A percentile compares a stretch with the other conserved stretches of the same genome.
Evolutionary conservation across 2,888 invertebrate species (phyloP).

Genomic region (Drosophila paranaensis): DNA sequence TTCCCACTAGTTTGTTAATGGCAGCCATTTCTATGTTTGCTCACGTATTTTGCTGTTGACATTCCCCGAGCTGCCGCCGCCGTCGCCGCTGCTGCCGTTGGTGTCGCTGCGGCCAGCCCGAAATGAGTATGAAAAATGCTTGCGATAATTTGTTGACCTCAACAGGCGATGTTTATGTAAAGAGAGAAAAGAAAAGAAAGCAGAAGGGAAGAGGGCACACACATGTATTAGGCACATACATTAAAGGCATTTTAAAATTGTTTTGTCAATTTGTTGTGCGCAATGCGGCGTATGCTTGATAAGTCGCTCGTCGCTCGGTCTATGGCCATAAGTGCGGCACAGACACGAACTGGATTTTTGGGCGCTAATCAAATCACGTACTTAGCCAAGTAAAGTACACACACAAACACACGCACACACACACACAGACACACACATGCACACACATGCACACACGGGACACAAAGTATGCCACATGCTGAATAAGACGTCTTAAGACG

Average conservation of each 20-base stretch:
- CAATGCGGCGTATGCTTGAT: slow-evolving; percentile 64
- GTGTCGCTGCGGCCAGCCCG: slow-evolving; percentile 31
- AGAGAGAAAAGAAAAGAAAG: neutral
- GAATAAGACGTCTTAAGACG: slow-evolving; percentile 43
- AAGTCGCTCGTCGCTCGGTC: slow-evolving; percentile 42
- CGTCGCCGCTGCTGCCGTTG: neutral
- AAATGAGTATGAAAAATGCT: slow-evolving; percentile 70
- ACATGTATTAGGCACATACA: slow-evolving; percentile 3
- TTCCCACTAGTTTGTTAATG: slow-evolving; percentile 69
- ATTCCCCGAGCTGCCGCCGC: slow-evolving; percentile 47
- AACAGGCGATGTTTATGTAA: slow-evolving; percentile 59
- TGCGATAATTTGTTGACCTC: slow-evolving; percentile 76
- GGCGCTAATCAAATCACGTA: slow-evolving; percentile 79
- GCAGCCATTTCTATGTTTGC: slow-evolving; percentile 79
- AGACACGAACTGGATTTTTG: slow-evolving; percentile 61
- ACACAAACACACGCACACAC: slow-evolving; percentile 18
- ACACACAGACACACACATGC: slow-evolving; percentile 11
- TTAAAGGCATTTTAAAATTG: slow-evolving; percentile 42
- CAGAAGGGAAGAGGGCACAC: neutral
- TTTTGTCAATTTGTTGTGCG: slow-evolving; percentile 37
- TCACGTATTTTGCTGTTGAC: slow-evolving; percentile 80
- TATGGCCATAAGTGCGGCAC: slow-evolving; percentile 36
- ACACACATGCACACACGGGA: slow-evolving; percentile 8
- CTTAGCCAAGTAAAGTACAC: slow-evolving; percentile 78
- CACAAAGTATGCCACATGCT: slow-evolving; percentile 39